These are phyloP conservation scores for Malacoctenus gilli DNA, from an alignment of 2,797 vertebrate species.

Conservation along the genomic window DNA sequence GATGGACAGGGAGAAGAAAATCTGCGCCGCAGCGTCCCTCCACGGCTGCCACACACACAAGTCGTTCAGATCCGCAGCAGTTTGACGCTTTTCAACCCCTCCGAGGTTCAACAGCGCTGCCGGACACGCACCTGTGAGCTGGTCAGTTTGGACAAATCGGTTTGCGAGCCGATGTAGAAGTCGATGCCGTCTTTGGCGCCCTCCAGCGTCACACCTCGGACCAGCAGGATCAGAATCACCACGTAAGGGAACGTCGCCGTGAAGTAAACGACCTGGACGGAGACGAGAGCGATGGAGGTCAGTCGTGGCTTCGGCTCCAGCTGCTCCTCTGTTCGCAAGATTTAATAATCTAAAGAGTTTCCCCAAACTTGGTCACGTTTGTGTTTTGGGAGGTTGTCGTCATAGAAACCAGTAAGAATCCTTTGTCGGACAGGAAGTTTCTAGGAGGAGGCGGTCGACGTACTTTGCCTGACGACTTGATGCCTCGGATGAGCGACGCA, in stretches of 20 bases:
- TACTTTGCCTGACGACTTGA: slow-evolving; percentile 98
- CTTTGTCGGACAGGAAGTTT: too few relatives aligned
- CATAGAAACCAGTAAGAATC: too few relatives aligned
- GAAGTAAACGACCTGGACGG: slow-evolving; percentile 90
- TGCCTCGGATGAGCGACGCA: slow-evolving; percentile 88
- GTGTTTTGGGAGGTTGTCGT: too few relatives aligned
- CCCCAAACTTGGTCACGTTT: too few relatives aligned
- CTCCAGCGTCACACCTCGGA: slow-evolving; percentile 89
- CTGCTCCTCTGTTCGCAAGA: too few relatives aligned
- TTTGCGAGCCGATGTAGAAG: slow-evolving; percentile 91
- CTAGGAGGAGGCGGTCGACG: slow-evolving; percentile 24
- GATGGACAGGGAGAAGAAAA: slow-evolving; percentile 91
- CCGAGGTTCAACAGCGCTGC: too few relatives aligned
- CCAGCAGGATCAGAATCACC: slow-evolving; percentile 87
- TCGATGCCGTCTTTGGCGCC: slow-evolving; percentile 89
- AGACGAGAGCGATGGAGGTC: too few relatives aligned
- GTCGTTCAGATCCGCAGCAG: too few relatives aligned
- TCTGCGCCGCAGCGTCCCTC: slow-evolving; percentile 96
- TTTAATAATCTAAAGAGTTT: too few relatives aligned
- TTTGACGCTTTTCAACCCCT: too few relatives aligned
- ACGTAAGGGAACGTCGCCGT: slow-evolving; percentile 91
- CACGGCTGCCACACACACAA: slow-evolving; percentile 85
- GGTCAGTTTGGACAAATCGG: slow-evolving; percentile 87
- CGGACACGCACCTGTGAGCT: too few relatives aligned
- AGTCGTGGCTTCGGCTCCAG: too few relatives aligned